Conservation (phyloP, 2,888 invertebrate species). For the Eupeodes latifasciatus region DNA sequence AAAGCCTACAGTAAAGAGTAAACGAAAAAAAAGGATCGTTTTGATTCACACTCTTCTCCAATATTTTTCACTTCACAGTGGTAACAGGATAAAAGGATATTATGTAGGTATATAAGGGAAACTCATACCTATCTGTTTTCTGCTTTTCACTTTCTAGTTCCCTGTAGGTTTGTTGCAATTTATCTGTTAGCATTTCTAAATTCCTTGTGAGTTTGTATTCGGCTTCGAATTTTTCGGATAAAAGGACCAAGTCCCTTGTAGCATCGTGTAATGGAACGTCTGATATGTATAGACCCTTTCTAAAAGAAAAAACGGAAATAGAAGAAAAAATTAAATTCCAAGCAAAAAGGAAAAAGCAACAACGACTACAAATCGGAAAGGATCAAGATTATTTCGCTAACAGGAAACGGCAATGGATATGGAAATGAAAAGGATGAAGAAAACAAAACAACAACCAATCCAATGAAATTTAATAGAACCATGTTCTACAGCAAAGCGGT, state of each 20-base stretch:
- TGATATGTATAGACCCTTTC: conserved; percentile 95
- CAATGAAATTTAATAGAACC: conserved; percentile 41
- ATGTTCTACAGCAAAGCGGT: conserved; percentile 26
- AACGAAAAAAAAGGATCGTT: conserved; percentile 65
- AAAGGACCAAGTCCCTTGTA: conserved; percentile 95
- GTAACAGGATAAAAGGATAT: background rate
- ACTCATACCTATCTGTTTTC: conserved; percentile 94
- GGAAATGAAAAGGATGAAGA: background rate
- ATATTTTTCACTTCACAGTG: conserved; percentile 53
- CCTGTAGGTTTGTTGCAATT: conserved; percentile 96
- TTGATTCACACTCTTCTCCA: conserved; percentile 11
- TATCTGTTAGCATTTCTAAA: conserved; percentile 96
- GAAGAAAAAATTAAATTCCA: conserved; percentile 49
- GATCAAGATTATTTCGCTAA: conserved; percentile 53
- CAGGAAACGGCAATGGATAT: conserved; percentile 39
- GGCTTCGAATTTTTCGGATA: conserved; percentile 98
- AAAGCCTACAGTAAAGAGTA: conserved; percentile 86
- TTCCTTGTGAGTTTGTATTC: conserved; percentile 98
- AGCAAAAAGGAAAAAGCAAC: background rate
- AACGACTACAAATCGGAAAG: conserved; percentile 35
- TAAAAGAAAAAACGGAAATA: conserved; percentile 81
- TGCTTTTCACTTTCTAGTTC: conserved; percentile 97
- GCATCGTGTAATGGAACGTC: conserved; percentile 98
- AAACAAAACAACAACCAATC: conserved; percentile 19
- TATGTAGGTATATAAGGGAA: too few relatives aligned